These are phyloP conservation scores for Sphinx pinastri DNA, from an alignment of 2,888 invertebrate species.

Conservation along the genomic window DNA sequence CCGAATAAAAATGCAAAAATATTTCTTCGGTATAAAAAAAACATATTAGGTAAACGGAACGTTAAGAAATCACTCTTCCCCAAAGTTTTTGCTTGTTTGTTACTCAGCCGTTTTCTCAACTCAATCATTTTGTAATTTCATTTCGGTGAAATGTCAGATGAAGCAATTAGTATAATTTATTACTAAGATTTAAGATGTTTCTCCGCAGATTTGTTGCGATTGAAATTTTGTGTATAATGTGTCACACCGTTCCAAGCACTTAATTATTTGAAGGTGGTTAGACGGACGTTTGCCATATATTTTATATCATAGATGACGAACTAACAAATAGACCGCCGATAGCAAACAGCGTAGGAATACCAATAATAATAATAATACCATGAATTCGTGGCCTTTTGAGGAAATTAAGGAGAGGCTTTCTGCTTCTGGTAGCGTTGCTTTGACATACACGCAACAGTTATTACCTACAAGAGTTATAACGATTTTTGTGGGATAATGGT, in stretches of 20 bases:
- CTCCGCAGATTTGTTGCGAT: background rate
- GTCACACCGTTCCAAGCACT: background rate
- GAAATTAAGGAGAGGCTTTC: too few species aligned
- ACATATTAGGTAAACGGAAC: constrained; percentile 13
- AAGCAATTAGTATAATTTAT: background rate
- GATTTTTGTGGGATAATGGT: too few species aligned
- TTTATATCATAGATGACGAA: background rate
- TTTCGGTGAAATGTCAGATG: background rate
- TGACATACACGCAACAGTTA: too few species aligned
- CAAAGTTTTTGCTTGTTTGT: constrained; percentile 11
- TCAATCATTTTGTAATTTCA: constrained; percentile 13
- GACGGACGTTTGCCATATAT: background rate
- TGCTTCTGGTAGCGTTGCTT: too few species aligned
- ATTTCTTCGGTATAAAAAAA: constrained; percentile 2
- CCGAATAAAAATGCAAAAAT: constrained; percentile 10
- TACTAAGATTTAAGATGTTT: background rate
- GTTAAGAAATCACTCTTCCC: constrained; percentile 14
- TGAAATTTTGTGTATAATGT: background rate
- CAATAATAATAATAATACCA: too few species aligned
- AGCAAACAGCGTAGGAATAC: too few species aligned
- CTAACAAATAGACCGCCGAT: too few species aligned
- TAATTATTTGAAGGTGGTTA: background rate
- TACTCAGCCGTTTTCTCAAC: background rate
- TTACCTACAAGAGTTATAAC: too few species aligned
- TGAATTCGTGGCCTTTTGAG: too few species aligned